These are phyloP conservation scores for Macaca mulatta DNA, from an alignment of 2,113 vertebrate genomes.

Conservation along the genomic window DNA sequence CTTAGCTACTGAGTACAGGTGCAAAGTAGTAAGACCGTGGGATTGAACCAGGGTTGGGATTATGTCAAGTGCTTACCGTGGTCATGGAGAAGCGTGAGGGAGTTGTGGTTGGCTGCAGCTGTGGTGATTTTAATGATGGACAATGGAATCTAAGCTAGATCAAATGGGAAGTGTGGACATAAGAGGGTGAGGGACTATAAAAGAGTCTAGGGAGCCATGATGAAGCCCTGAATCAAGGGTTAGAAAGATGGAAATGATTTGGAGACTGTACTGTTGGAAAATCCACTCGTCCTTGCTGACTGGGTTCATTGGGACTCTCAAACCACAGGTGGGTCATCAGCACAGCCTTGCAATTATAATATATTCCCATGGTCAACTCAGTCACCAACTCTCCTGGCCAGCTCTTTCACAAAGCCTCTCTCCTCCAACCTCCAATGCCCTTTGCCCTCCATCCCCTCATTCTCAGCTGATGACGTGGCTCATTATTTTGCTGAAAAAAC, in stretches of 20 bases:
- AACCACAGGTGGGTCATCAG: neutral
- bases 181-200: neutral
- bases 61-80: neutral
- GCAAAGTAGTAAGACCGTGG: neutral
- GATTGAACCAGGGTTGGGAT: neutral
- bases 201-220: neutral
- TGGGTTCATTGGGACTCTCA: neutral
- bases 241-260: too few species aligned
- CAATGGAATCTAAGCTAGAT: neutral
- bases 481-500: neutral
- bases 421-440: neutral
- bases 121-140: too few species aligned
- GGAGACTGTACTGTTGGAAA: neutral
- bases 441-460: neutral
- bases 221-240: too few species aligned
- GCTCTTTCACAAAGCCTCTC: neutral
- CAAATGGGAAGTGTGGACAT: neutral
- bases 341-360: neutral
- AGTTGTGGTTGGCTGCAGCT: too few species aligned
- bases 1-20: neutral
- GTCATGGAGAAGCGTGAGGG: rapidly evolving
- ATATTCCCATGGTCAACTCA: too few species aligned
- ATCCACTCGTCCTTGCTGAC: neutral
- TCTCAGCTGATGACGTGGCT: neutral
- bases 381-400: neutral